Evolutionary conservation across 2,888 invertebrate genomes (phyloP), one percentile per base, ranked within the genome.

Genomic region (Parelbella ahira): DNA sequence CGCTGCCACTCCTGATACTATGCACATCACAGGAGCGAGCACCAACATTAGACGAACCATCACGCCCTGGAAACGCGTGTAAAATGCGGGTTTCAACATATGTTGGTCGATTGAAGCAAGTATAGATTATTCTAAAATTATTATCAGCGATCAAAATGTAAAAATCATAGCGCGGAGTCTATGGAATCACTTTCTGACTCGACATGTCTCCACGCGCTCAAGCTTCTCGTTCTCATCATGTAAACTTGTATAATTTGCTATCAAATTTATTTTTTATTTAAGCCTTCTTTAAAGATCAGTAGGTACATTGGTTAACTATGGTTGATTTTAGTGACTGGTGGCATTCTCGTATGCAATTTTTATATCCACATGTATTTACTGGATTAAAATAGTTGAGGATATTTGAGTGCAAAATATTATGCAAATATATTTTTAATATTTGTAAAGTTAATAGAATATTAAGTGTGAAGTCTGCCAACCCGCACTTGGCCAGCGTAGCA

Each of bases 1-100:
- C 2, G 97, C 93, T 1, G 97, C 97, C 34, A 99, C 97, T 32
- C 98, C 99, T 0, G 97, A 96, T 34, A 99, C 90, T 48, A 99
- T 95, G 68, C 98, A 99, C 97, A 99, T 98, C 0, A 99, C 97
- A 0, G 99, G 99, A 0, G 99, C 98, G 49, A 99, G 88, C 0
- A 99, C 98, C 67, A 99, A 86, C 98, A 99, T 99, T 32, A 99
- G 89, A 82, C 99, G 97, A 12, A 99, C 98, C 99, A 99, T 99
- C 27, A 99, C 98, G 50, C 98, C 98, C 96, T 96, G 73, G 8
- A 66, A 18, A 37, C n/a, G 18, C 1, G 38, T 4, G 4, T n/a
- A n/a, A 0, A 12, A 2, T 10, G 33, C 11, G 11, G 11, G 20
- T 53, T 46, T 64, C 39, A 57, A 15, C 1, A 6, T 51, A 51